Percentiles rank a stretch among this genome's conserved stretches.
Evolutionary conservation across 2,888 invertebrate genomes (phyloP).

Genomic region (Lasioglossum calceatum): DNA sequence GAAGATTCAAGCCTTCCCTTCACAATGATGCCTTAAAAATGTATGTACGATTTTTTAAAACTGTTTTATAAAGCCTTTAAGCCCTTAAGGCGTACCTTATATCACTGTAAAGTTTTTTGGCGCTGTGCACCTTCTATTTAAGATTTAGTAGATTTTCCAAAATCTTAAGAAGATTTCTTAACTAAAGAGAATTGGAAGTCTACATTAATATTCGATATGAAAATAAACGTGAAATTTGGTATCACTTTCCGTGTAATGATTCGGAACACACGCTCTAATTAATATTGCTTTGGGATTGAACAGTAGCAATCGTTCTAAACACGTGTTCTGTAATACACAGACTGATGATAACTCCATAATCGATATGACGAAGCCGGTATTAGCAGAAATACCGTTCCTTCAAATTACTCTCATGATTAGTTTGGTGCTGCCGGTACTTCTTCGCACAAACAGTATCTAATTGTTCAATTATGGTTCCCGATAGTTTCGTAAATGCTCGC

Average conservation of each 20-base stretch:
- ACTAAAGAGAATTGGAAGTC: too few relatives aligned
- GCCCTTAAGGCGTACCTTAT: neutral
- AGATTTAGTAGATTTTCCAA: too few relatives aligned
- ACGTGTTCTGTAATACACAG: neutral
- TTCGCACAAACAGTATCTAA: neutral
- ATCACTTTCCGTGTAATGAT: neutral
- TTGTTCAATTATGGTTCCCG: constrained; percentile 15
- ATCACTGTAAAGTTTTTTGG: neutral
- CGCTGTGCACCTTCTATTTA: neutral
- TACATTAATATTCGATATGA: too few relatives aligned
- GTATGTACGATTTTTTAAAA: too few relatives aligned
- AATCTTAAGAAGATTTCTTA: too few relatives aligned
- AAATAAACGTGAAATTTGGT: neutral
- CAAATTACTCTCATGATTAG: neutral
- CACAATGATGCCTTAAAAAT: too few relatives aligned
- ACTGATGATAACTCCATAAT: neutral
- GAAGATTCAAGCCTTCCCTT: neutral
- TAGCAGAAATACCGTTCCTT: neutral
- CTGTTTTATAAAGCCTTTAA: neutral
- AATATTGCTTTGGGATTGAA: neutral
- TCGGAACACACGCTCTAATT: neutral
- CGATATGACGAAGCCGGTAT: neutral
- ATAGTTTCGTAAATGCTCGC: neutral
- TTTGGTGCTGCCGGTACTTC: neutral
- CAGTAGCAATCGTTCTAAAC: neutral